Evolutionary conservation across 2,797 vertebrate species (phyloP).

Genomic region (Siniperca obscura): DNA sequence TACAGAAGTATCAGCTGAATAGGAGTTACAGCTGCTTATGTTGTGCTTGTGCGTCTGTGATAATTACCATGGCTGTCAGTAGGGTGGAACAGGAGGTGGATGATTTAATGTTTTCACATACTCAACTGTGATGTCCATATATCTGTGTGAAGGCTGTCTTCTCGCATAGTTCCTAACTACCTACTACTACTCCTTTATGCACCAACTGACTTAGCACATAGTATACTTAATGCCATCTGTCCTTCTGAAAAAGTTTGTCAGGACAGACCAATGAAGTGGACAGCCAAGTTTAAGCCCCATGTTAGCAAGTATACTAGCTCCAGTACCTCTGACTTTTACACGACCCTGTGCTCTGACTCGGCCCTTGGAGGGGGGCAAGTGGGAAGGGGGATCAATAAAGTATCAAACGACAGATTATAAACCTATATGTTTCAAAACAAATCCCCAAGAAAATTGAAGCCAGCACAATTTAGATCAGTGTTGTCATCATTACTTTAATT

Average conservation of each 20-base stretch:
- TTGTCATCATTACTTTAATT: conserved; percentile 40
- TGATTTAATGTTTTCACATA: conserved; percentile 76
- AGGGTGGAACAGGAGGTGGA: conserved; percentile 49
- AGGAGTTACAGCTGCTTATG: conserved; percentile 57
- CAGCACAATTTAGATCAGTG: conserved; percentile 31
- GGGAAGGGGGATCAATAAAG: conserved; percentile 26
- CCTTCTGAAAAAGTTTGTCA: not conserved
- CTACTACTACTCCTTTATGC: conserved; percentile 4
- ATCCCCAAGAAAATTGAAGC: conserved; percentile 15
- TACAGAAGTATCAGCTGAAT: conserved; percentile 61
- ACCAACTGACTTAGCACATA: not conserved
- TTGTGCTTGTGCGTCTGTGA: conserved; percentile 60
- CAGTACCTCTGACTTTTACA: conserved; percentile 25
- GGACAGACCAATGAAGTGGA: not conserved
- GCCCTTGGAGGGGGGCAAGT: not conserved
- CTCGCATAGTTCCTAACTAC: conserved; percentile 29
- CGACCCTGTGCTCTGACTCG: conserved; percentile 13
- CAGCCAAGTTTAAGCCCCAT: not conserved
- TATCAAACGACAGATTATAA: conserved; percentile 38
- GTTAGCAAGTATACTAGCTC: conserved; percentile 15
- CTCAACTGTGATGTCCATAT: conserved; percentile 64
- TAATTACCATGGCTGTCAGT: conserved; percentile 74
- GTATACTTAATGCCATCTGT: conserved; percentile 1
- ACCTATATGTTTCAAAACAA: conserved; percentile 36
- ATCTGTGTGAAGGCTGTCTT: conserved; percentile 46